A percentile compares a stretch with the other conserved stretches of the same genome.
phyloP scores from a whole-genome alignment of 2,113 vertebrate species.

The Strix uralensis region DNA sequence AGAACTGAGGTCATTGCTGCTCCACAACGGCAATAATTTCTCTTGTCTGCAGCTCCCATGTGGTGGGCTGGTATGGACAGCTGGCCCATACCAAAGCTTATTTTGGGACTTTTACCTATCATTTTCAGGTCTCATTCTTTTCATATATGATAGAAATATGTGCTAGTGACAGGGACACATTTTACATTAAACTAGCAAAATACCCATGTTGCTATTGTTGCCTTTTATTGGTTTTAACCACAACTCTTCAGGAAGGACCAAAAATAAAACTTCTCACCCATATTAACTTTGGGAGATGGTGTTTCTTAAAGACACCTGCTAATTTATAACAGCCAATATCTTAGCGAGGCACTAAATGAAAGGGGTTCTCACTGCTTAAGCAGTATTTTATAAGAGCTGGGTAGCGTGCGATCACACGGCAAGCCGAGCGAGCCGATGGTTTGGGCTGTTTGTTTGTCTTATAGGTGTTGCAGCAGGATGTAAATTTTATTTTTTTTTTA shows the following conservation, averaged over 20 bases:
- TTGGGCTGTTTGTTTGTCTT: neutral
- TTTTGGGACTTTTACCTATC: neutral
- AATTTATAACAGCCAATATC: neutral
- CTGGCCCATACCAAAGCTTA: neutral
- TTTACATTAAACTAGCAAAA: neutral
- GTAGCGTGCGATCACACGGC: fast-evolving
- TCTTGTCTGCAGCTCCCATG: neutral
- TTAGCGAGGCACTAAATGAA: neutral
- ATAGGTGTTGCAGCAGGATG: neutral
- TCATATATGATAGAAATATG: neutral
- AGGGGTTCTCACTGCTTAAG: neutral
- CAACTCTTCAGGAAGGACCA: fast-evolving
- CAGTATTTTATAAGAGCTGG: neutral
- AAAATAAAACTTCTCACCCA: neutral
- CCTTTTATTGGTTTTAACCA: neutral
- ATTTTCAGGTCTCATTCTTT: neutral
- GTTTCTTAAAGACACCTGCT: neutral
- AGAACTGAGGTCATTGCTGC: neutral
- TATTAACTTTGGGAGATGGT: neutral
- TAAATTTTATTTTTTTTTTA: neutral
- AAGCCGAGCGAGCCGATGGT: neutral
- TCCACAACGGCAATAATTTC: neutral
- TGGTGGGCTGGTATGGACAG: neutral
- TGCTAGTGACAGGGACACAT: neutral
- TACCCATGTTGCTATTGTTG: neutral